These are phyloP conservation scores for Ichneumoninae sp. DNA, from an alignment of 2,888 invertebrate species.

Conservation along the genomic window DNA sequence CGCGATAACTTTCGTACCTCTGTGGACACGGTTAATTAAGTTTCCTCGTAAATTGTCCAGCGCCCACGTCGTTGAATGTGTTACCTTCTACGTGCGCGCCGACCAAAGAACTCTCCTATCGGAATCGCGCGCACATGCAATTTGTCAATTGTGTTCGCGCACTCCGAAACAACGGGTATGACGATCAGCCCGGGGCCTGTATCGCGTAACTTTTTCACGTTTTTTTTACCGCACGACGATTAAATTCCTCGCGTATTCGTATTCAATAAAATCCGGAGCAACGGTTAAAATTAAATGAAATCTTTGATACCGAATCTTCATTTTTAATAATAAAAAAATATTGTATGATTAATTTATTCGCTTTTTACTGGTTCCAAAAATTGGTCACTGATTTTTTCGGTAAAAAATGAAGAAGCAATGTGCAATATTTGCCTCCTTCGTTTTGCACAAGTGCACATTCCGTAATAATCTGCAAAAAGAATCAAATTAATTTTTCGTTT, in stretches of 20 bases:
- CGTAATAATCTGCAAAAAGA: too few relatives aligned
- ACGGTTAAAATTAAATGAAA: too few relatives aligned
- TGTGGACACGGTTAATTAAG: slow-evolving; percentile 26
- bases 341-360: too few relatives aligned
- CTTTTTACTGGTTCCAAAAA: too few relatives aligned
- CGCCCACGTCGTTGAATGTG: background rate
- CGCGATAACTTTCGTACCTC: slow-evolving; percentile 6
- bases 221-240: background rate
- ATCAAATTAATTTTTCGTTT: background rate
- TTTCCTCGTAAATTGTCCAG: background rate
- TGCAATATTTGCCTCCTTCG: too few relatives aligned
- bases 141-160: background rate
- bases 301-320: background rate
- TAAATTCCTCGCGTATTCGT: background rate
- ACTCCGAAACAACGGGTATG: background rate
- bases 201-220: background rate
- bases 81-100: background rate
- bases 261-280: too few relatives aligned
- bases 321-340: background rate
- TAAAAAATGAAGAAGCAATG: too few relatives aligned
- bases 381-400: too few relatives aligned
- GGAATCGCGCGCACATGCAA: slow-evolving; percentile 7
- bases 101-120: background rate
- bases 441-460: too few relatives aligned
- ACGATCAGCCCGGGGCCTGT: background rate